phyloP scores from a whole-genome alignment of 2,113 vertebrate species.

The Damaliscus lunatus region DNA sequence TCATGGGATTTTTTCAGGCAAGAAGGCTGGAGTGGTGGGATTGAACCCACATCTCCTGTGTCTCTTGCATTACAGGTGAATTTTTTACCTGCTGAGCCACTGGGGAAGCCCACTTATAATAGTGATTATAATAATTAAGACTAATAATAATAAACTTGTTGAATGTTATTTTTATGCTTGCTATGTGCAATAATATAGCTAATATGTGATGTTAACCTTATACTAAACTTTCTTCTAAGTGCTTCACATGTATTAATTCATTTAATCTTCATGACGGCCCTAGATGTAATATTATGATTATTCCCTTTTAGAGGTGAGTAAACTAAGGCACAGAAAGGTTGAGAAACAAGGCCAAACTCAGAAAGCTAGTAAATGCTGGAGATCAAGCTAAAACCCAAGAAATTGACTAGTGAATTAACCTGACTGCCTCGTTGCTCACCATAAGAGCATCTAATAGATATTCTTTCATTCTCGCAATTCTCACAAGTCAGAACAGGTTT shows the following conservation, averaged over 20 bases:
- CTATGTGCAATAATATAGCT: background rate
- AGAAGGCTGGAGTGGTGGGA: background rate
- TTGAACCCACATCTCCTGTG: background rate
- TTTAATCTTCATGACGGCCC: background rate
- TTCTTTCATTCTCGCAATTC: background rate
- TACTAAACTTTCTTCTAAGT: background rate
- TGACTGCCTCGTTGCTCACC: accelerated
- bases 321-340: background rate
- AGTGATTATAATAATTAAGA: background rate
- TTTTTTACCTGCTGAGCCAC: background rate
- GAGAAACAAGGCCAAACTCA: background rate
- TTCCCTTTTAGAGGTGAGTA: background rate
- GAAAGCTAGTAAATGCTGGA: background rate
- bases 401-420: background rate
- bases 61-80: background rate
- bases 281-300: background rate
- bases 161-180: background rate
- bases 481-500: background rate
- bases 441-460: background rate
- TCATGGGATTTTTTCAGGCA: background rate
- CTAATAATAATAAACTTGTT: background rate
- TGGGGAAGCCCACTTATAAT: background rate
- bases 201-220: background rate
- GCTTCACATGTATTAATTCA: background rate
- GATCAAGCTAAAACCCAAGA: background rate